Base-by-base conservation (phyloP, 53 echinoderm and acorn worm genomes). In the Apostichopus leukothele region DNA sequence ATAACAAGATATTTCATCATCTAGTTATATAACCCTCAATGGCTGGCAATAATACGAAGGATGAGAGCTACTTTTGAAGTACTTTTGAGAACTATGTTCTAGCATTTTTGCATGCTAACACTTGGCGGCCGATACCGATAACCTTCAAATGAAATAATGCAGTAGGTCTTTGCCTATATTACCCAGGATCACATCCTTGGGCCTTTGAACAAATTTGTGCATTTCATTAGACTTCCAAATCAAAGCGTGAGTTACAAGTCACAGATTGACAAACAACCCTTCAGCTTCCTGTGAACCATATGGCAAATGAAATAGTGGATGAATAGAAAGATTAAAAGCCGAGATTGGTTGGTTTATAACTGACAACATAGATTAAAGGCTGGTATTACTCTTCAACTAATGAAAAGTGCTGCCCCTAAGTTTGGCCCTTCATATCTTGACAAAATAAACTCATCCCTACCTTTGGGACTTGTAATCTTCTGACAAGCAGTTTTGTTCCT, bases 281-380 rank as follows among this genome's bases (percentile, higher is more conserved):
- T 57, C 57, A 57, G 7, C 10, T 57, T 57, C 57, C 57, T 57
- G 57, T 57, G 71, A 71, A 14, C 71, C 71, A 39, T 39, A 39
- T 71, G 6, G 71, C 71, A 39, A 71, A 71, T 71, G 71, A 14
- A 4, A 71, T 18, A 71, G 71, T n/a, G 71, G 71, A n/a, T 71
- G 81, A 81, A 55, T 81, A 81, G 21, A 21, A 81, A 81, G 81
- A 81, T 81, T 81, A 81, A 81, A 81, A 81, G 51, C 55, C 81
- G 23, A 81, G 81, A 81, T 81, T 81, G 81, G 81, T 81, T 81
- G 81, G 81, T 81, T 81, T 81, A 81, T 81, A 81, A 81, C 53
- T 54, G 81, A 81, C 81, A 81, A 18, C 51, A 81, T 59, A 81
- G 81, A 81, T 81, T 81, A 81, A 81, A 81, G 54, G 53, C 81